phyloP scores from a whole-genome alignment of 2,888 invertebrate genomes.

The Cheilosia vulpina region DNA sequence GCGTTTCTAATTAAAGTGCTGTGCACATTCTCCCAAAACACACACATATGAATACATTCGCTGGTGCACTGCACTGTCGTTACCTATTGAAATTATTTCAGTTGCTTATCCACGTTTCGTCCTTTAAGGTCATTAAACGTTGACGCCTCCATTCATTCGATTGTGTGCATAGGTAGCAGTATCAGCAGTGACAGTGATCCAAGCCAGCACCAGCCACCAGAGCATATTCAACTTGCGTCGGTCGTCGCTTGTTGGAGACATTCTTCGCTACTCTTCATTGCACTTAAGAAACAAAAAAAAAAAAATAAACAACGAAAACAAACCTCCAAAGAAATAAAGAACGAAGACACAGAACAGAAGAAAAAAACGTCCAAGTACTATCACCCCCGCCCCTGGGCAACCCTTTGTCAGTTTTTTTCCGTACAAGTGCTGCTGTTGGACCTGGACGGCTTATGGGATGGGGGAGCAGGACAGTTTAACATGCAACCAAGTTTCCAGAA shows the following conservation, averaged over 20 bases:
- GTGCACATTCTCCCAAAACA: slow-evolving; percentile 52
- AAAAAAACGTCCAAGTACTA: slow-evolving; percentile 48
- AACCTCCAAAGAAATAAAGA: slow-evolving; percentile 11
- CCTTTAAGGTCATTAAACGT: slow-evolving; percentile 81
- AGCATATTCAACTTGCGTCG: slow-evolving; percentile 63
- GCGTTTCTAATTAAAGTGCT: slow-evolving; percentile 67
- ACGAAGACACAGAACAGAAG: not conserved
- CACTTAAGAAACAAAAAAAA: slow-evolving; percentile 54
- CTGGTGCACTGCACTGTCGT: slow-evolving; percentile 14
- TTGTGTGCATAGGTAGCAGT: slow-evolving; percentile 66
- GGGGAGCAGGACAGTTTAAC: slow-evolving; percentile 56
- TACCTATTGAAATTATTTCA: slow-evolving; percentile 73
- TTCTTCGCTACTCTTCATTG: slow-evolving; percentile 71
- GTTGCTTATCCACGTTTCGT: slow-evolving; percentile 77
- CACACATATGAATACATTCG: slow-evolving; percentile 7
- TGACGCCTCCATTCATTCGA: slow-evolving; percentile 74
- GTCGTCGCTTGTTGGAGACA: slow-evolving; percentile 69
- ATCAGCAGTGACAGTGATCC: slow-evolving; percentile 17
- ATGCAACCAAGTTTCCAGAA: slow-evolving; percentile 72
- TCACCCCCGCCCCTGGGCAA: slow-evolving; percentile 51
- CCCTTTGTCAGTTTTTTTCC: slow-evolving; percentile 48
- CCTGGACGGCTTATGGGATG: not conserved
- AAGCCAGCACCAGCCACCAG: slow-evolving; percentile 19
- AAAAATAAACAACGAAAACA: slow-evolving; percentile 50
- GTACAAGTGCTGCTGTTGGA: slow-evolving; percentile 45